Evolutionary conservation across 2,888 invertebrate genomes (phyloP).

Genomic region (Eilema sororculum): DNA sequence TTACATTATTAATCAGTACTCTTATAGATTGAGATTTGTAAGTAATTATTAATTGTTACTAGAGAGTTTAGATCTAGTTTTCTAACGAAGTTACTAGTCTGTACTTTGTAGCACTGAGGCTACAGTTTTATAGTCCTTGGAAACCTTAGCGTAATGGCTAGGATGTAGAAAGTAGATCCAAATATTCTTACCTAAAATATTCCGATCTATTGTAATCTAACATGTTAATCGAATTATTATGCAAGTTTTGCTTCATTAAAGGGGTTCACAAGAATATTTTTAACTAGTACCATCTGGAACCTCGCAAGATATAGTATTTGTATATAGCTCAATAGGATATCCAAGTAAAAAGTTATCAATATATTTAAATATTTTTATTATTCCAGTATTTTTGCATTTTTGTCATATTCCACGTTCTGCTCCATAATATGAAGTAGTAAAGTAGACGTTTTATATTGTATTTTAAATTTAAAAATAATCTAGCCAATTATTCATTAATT

Average conservation of each 20-base stretch:
- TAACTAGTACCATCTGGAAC: conserved; percentile 27
- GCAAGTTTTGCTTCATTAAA: conserved; percentile 9
- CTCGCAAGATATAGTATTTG: conserved; percentile 35
- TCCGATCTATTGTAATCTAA: conserved; percentile 29
- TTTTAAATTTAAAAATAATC: conserved; percentile 28
- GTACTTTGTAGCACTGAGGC: not conserved
- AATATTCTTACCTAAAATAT: conserved; percentile 22
- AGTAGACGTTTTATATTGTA: conserved; percentile 27
- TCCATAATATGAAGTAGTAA: conserved; percentile 35
- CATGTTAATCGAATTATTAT: conserved; percentile 22
- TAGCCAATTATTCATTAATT: conserved; percentile 24
- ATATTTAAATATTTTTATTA: conserved; percentile 22
- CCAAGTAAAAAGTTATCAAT: conserved; percentile 31
- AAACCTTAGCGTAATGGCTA: conserved; percentile 39
- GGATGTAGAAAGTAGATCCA: conserved; percentile 27
- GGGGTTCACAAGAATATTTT: conserved; percentile 35
- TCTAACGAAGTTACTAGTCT: conserved; percentile 28
- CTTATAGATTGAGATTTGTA: conserved; percentile 26
- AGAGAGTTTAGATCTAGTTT: conserved; percentile 36
- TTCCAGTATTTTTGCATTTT: conserved; percentile 39
- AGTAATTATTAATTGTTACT: conserved; percentile 21
- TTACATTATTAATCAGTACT: conserved; percentile 26
- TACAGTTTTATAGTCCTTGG: conserved; percentile 29
- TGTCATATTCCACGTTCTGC: conserved; percentile 29
- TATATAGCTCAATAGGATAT: conserved; percentile 35